Evolutionary conservation across 1,140 invertebrate genomes (phyloP), one percentile per base, ranked within the genome.

Genomic region (Probaryconus sp.): DNA sequence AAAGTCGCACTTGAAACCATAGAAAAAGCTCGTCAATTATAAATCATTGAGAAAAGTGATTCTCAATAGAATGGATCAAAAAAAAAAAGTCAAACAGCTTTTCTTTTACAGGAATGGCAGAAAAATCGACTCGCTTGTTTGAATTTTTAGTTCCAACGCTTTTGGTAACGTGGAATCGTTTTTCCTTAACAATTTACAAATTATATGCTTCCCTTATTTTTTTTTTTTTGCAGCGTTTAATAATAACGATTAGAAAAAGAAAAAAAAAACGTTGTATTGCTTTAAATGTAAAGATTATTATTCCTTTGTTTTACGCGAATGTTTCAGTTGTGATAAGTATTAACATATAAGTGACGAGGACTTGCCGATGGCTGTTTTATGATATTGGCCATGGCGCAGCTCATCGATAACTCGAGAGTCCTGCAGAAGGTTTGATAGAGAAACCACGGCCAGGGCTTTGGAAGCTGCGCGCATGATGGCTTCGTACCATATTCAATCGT

Each of bases 351-450:
- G 68, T 89, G 89, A 18, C 88, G 83, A 16, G 89, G 89, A 69
- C 89, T 89, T 5, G 87, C 85, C 7, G 90, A 89, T 0, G 91
- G 89, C 64, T 91, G 90, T 40, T 90, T 90, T n/a, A 90, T 91
- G 60, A 91, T 89, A 77, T 90, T 90, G 6, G 90, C 90, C 87
- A 92, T 89, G 2, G 88, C 86, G 50, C 87, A 90, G 6, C 89
- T 89, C 89, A 91, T 91, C 14, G 84, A 81, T 9, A 91, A 79
- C 79, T 91, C 90, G 5, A 90, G 61, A 11, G 75, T 78, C 28
- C 90, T 84, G 58, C 85, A 89, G 0, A 90, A 14, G 1, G 90
- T 91, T 77, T 91, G 89, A 56, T 89, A 89, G 4, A 87, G 71
- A n/a, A 91, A 83, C 90, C 90, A 91, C 0, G 87, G 88, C 87